phyloP scores from a whole-genome alignment of 2,113 vertebrate species.

The Cacatua alba region DNA sequence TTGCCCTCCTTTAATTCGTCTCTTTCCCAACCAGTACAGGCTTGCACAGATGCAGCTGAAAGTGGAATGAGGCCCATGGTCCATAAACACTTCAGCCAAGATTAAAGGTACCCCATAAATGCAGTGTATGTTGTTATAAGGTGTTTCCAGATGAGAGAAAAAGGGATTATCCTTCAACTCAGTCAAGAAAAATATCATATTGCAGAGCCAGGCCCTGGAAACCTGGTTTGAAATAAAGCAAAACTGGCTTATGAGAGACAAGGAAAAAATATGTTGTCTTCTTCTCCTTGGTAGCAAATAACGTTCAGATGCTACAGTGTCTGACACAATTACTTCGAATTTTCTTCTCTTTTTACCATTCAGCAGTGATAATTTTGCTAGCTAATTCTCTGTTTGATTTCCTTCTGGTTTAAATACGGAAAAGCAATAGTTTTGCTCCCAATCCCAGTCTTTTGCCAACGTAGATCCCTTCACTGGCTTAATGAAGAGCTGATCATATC shows the following conservation, averaged over 20 bases:
- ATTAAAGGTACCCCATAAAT: constrained; percentile 15
- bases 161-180: background rate
- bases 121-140: background rate
- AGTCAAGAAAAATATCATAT: background rate
- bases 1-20: background rate
- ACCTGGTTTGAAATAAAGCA: background rate
- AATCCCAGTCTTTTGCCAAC: background rate
- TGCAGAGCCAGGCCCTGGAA: background rate
- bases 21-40: background rate
- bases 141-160: constrained; percentile 23
- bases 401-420: background rate
- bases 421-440: background rate
- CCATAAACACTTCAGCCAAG: constrained; percentile 22
- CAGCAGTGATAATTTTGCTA: background rate
- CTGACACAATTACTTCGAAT: background rate
- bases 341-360: accelerated
- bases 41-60: background rate
- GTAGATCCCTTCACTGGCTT: background rate
- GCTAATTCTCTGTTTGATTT: background rate
- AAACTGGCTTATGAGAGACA: background rate
- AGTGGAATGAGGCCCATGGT: background rate
- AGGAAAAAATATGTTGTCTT: background rate
- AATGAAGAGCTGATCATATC: background rate
- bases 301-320: background rate
- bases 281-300: background rate